A percentile compares a stretch with the other conserved stretches of the same genome.
Conservation (phyloP, 2,888 invertebrate species). For the Embidobia sp. region DNA sequence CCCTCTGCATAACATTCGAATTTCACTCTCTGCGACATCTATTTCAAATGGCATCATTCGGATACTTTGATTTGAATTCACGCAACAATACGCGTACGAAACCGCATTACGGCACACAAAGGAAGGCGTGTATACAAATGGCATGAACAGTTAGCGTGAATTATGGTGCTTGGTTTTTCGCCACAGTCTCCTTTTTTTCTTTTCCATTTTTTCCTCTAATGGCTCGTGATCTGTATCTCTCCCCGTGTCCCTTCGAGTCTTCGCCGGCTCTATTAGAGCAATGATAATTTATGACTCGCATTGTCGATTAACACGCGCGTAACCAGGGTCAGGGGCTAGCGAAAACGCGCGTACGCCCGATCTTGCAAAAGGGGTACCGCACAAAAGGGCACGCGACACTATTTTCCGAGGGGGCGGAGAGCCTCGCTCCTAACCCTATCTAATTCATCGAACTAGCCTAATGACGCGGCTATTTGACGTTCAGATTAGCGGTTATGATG, state of each 20-base stretch:
- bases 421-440: slow-evolving; percentile 73
- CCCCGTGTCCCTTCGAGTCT: slow-evolving; percentile 49
- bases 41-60: slow-evolving; percentile 17
- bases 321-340: slow-evolving; percentile 71
- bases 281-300: slow-evolving; percentile 80
- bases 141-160: slow-evolving; percentile 74
- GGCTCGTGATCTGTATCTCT: slow-evolving; percentile 60
- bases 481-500: slow-evolving; percentile 68
- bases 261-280: slow-evolving; percentile 80
- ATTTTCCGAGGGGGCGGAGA: slow-evolving; percentile 72
- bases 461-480: slow-evolving; percentile 78
- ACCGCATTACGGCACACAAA: slow-evolving; percentile 49
- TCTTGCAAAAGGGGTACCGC: slow-evolving; percentile 74
- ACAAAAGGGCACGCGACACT: slow-evolving; percentile 71
- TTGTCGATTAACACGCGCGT: slow-evolving; percentile 81
- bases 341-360: slow-evolving; percentile 73
- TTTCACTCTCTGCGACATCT: too few species aligned
- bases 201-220: slow-evolving; percentile 61
- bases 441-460: slow-evolving; percentile 77
- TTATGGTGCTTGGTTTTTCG: slow-evolving; percentile 76
- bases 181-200: slow-evolving; percentile 43
- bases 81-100: slow-evolving; percentile 20
- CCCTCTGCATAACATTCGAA: too few species aligned
- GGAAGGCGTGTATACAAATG: slow-evolving; percentile 72
- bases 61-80: slow-evolving; percentile 17